These are phyloP conservation scores for Micromussa lordhowensis DNA, from an alignment of 92 coral and sea anemone genomes.

Conservation along the genomic window DNA sequence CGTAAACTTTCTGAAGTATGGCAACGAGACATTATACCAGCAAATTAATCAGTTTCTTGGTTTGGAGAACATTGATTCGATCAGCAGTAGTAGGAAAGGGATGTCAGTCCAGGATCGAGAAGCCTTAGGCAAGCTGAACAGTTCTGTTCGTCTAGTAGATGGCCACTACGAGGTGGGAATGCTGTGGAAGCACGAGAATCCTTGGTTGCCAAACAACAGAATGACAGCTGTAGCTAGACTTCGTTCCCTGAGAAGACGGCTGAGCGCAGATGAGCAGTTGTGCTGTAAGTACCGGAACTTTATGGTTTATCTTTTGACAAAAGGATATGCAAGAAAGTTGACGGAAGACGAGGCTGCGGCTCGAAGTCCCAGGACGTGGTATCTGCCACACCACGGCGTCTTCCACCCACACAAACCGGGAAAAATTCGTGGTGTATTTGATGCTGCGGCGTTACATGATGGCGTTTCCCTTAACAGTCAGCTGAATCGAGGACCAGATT, in stretches of 20 bases:
- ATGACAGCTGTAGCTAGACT: conserved; percentile 42
- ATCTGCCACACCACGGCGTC: no score
- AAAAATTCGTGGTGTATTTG: conserved; percentile 2
- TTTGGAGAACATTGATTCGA: conserved; percentile 40
- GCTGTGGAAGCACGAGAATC: conserved; percentile 50
- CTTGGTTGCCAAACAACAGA: conserved; percentile 46
- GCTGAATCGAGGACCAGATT: conserved; percentile 25
- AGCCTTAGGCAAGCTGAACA: conserved; percentile 16
- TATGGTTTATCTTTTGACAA: no score
- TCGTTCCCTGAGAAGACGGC: conserved; percentile 28
- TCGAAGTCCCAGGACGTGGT: no score
- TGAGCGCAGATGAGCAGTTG: not conserved
- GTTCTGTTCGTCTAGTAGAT: conserved; percentile 26
- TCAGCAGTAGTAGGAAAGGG: conserved; percentile 35
- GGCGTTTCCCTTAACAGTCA: not conserved
- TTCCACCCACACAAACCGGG: not conserved
- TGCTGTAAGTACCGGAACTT: no score
- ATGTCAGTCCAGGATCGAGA: conserved; percentile 49
- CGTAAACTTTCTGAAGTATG: no score
- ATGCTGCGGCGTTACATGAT: not conserved
- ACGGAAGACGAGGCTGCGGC: no score
- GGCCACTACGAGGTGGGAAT: conserved; percentile 46
- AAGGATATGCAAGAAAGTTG: no score
- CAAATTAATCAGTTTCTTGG: conserved; percentile 47
- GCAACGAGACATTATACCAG: not conserved